These are phyloP conservation scores for Odiellus spinosus DNA, from an alignment of 2,888 invertebrate genomes.

Conservation along the genomic window DNA sequence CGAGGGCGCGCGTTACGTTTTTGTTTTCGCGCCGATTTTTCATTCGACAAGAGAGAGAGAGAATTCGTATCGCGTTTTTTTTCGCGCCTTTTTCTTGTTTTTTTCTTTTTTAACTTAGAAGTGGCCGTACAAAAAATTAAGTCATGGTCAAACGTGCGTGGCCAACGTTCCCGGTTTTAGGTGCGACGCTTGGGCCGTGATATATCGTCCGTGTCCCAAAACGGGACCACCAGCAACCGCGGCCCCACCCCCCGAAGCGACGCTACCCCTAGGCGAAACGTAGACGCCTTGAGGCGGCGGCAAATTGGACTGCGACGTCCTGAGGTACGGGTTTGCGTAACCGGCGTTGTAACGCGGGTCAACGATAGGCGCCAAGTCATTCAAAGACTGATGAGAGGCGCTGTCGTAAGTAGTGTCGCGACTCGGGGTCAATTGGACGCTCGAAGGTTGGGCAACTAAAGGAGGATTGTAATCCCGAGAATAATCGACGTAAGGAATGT, in stretches of 20 bases:
- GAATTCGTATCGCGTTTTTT: too few species aligned
- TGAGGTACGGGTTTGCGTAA: constrained; percentile 66
- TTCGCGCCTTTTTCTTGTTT: too few species aligned
- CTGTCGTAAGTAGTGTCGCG: not conserved
- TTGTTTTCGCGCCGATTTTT: too few species aligned
- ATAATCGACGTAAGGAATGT: constrained; percentile 76
- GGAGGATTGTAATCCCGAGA: constrained; percentile 77
- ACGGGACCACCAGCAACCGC: constrained; percentile 9
- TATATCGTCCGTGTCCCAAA: constrained; percentile 8
- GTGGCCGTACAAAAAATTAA: too few species aligned
- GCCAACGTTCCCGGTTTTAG: constrained; percentile 16
- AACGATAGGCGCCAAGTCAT: constrained; percentile 31
- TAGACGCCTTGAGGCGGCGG: constrained; percentile 13
- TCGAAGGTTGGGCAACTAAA: constrained; percentile 34
- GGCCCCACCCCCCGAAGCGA: constrained; percentile 9
- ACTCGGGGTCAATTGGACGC: constrained; percentile 17
- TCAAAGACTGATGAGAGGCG: constrained; percentile 16
- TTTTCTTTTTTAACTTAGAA: too few species aligned
- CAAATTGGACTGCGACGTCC: constrained; percentile 42
- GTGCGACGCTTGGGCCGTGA: constrained; percentile 14
- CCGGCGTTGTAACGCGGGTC: constrained; percentile 77
- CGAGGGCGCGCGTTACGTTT: too few species aligned
- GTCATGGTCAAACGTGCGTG: constrained; percentile 14
- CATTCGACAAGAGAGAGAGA: too few species aligned
- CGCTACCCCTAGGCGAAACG: constrained; percentile 14